Evolutionary conservation across 2,113 vertebrate species (phyloP).

Genomic region (Eolophus roseicapilla): DNA sequence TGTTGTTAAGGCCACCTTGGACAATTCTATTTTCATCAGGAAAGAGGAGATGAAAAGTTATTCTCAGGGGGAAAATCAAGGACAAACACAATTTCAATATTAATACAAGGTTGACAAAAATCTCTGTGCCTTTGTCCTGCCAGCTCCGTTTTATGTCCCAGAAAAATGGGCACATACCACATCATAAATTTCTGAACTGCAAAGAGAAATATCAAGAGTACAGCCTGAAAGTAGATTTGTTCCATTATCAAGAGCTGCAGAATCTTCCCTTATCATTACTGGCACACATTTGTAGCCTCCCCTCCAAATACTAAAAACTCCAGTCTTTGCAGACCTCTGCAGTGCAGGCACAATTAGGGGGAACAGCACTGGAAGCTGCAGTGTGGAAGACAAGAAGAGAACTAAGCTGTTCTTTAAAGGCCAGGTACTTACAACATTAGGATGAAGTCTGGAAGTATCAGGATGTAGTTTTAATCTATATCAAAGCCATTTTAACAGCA

Average conservation of each 20-base stretch:
- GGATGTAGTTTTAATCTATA: neutral
- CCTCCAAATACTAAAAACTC: neutral
- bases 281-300: neutral
- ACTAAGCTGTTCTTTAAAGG: neutral
- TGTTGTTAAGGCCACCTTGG: neutral
- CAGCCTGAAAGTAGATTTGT: neutral
- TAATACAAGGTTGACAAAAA: conserved; percentile 33
- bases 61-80: conserved; percentile 9
- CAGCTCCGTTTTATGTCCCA: neutral
- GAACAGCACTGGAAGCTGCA: neutral
- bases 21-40: conserved; percentile 14
- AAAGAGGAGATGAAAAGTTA: conserved; percentile 45
- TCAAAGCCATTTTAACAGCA: neutral
- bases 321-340: neutral
- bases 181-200: neutral
- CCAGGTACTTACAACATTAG: neutral
- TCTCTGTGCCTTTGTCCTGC: neutral
- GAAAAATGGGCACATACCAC: neutral
- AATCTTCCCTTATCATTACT: neutral
- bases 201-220: neutral
- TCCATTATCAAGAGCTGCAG: neutral
- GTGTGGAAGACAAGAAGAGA: neutral
- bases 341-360: neutral
- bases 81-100: conserved; percentile 7
- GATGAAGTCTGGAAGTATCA: neutral